phyloP scores from a whole-genome alignment of 30 jellyfish, hydroid and myxozoan genomes.

The Aurelia coerulea region DNA sequence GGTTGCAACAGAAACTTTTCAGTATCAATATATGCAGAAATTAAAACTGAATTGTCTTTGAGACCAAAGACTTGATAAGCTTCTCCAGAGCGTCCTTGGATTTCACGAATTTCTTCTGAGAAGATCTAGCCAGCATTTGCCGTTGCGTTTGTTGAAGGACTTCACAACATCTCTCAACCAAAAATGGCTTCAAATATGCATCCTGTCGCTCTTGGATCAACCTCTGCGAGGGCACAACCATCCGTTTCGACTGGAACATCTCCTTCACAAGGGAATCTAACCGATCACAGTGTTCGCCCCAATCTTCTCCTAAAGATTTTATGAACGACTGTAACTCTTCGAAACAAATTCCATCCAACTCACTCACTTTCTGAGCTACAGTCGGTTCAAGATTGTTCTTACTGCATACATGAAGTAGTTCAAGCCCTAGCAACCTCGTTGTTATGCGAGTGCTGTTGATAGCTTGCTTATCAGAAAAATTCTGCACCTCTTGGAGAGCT shows the following conservation, averaged over 20 bases:
- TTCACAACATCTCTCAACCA: slow-evolving; percentile 54
- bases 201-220: slow-evolving; percentile 6
- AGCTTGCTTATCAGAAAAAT: slow-evolving; percentile 76
- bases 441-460: slow-evolving; percentile 75
- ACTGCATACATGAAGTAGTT: slow-evolving; percentile 60
- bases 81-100: slow-evolving; percentile 70
- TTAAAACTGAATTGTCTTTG: not conserved
- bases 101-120: slow-evolving; percentile 61
- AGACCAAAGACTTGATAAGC: not conserved
- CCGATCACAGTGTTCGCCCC: slow-evolving; percentile 71
- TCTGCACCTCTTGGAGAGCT: slow-evolving; percentile 61
- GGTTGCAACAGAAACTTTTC: not conserved
- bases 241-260: slow-evolving; percentile 41
- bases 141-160: slow-evolving; percentile 53
- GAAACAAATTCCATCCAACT: slow-evolving; percentile 71
- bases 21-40: not conserved
- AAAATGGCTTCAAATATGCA: slow-evolving; percentile 13
- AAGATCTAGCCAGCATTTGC: slow-evolving; percentile 80
- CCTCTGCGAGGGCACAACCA: slow-evolving; percentile 51
- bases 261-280: slow-evolving; percentile 54
- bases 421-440: slow-evolving; percentile 83
- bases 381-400: slow-evolving; percentile 48
- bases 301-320: slow-evolving; percentile 53
- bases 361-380: slow-evolving; percentile 73
- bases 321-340: slow-evolving; percentile 68